Evolutionary conservation across 2,113 vertebrate species (phyloP), one percentile per base, ranked within the genome.

Genomic region (Malurus melanocephalus): DNA sequence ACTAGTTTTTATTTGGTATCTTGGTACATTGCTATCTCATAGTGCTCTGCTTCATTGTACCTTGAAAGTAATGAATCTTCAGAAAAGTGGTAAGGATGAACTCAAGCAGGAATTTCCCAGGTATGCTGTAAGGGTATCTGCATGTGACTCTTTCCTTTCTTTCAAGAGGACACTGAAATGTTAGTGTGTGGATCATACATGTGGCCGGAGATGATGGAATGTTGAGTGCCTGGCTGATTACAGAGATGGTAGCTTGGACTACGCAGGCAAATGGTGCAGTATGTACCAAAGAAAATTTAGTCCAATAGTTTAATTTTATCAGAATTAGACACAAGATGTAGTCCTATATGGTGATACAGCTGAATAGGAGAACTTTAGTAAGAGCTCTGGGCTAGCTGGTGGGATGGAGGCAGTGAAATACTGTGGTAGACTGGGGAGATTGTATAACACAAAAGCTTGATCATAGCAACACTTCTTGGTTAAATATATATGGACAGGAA

Each of bases 1-100:
- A 3, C 20, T 66, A 55, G 11, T 28, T 82, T 61, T 85, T 48
- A 49, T 91, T 30, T 72, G 49, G 55, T 80, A 15, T 87, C 55
- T 79, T 57, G 71, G 26, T 48, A 69, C 42, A 10, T 61, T 79
- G 24, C 43, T 72, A 3, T 82, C 68, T 91, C 2, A 0, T 65
- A 73, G 13, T 52, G 40, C 48, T 80, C 48, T 8, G 0, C 67
- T 89, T 89, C n/a, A 17, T 67, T 80, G 23, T 40, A 53, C 52
- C 52, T 85, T 76, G 59, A 74, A 89, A 72, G 55, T 78, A 83
- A 74, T 45, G 68, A 61, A 64, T 89, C 60, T 85, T 91, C 80
- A 64, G 76, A 80, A 71, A 48, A 80, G 56, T 56, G 35, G 15
- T 83, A 66, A 82, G 27, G 16, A 43, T 69, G 21, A 87, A 83